Evolutionary conservation across 2,797 vertebrate genomes (phyloP), one percentile per base, ranked within the genome.

Genomic region (Periophthalmus magnuspinnatus): DNA sequence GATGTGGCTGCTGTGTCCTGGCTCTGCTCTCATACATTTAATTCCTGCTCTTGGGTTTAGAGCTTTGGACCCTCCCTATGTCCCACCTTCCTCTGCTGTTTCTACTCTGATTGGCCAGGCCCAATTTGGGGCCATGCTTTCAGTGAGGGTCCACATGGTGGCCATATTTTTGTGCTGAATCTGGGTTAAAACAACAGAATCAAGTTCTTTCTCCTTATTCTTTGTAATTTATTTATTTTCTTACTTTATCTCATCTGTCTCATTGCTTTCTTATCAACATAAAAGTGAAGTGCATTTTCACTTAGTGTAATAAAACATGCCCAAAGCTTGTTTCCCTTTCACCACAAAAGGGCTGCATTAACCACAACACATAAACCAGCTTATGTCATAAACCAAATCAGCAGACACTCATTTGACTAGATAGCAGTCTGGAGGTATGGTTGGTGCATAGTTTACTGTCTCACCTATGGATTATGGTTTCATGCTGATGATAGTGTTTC

Each of bases 151-250:
- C 90, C 88, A 90, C 90, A 90, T 89, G 90, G 90, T 77, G 81
- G 86, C 89, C 89, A 89, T 84, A 89, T 90, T 91, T 88, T 82
- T 82, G 78, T 13, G 65, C 68, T 67, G 83, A 87, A 91, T 90
- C 88, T 91, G 89, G 91, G 91, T 92, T 93, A 93, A 81, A 87
- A 93, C 68, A 93, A 92, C 89, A 92, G 75, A 57, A 69, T 73
- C 70, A 57, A 77, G 70, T 70, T 63, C 70, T 72, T 68, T 62
- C 80, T 68, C 69, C 24, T 24, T 41, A 62, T 34, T 68, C 65
- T 68, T 61, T 33, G 71, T 72, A 14, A 68, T 62, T 68, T 38
- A 69, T 77, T 85, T 70, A 32, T 72, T 81, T 77, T 84, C 77
- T 83, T 67, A 78, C 84, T 55, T 55, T 55, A 84, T 84, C 74